phyloP scores from a whole-genome alignment of 2,888 invertebrate species.

The Acrobasis suavella region DNA sequence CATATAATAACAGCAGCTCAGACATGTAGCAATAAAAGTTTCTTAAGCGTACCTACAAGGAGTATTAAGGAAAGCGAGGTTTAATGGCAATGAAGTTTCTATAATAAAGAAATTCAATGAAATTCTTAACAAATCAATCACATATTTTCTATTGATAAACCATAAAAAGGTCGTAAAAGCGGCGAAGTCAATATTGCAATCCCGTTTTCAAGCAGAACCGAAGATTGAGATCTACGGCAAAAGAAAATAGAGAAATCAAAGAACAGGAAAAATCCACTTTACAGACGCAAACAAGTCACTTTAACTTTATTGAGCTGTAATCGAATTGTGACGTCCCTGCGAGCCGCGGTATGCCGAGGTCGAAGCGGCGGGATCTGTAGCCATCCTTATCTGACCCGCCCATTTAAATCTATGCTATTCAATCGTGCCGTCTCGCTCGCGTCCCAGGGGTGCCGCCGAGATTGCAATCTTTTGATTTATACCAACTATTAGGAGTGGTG shows the following conservation, averaged over 20 bases:
- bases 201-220: conserved; percentile 34
- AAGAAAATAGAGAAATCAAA: conserved; percentile 69
- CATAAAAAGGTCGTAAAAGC: conserved; percentile 33
- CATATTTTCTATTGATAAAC: conserved; percentile 31
- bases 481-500: conserved; percentile 81
- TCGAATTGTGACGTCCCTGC: conserved; percentile 82
- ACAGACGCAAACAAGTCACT: conserved; percentile 82
- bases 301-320: conserved; percentile 83
- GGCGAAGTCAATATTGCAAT: conserved; percentile 35
- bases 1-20: conserved; percentile 1
- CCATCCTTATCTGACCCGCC: conserved; percentile 80
- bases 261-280: conserved; percentile 79
- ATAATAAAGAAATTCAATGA: conserved; percentile 3
- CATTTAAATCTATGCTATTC: conserved; percentile 83
- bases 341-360: conserved; percentile 58
- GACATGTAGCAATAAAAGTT: background rate
- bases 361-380: conserved; percentile 70
- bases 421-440: conserved; percentile 81
- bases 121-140: conserved; percentile 16
- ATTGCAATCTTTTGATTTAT: conserved; percentile 83
- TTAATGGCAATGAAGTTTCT: conserved; percentile 26
- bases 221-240: conserved; percentile 47
- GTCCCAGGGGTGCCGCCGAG: conserved; percentile 80
- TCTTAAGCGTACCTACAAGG: background rate
- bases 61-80: conserved; percentile 13